Base-by-base conservation (phyloP, 2,888 invertebrate genomes). In the Drosophila merina region DNA sequence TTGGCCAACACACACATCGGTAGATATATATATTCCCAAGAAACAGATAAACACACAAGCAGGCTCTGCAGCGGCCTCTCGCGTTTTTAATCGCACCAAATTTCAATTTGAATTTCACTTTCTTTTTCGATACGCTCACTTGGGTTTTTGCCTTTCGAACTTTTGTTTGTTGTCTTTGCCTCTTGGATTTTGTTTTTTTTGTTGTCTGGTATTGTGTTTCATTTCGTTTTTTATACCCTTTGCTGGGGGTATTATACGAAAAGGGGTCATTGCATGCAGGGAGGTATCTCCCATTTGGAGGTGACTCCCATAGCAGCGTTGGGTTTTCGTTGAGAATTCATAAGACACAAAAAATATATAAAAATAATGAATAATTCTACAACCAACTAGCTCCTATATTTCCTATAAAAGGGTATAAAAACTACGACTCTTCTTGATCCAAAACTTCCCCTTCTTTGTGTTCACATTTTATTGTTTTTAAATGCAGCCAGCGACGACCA, bases 51-150 rank as follows among this genome's bases (percentile, higher is more conserved):
- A 31, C 42, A 20, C 10, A 30, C 48, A 74, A 58, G 69, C 28
- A 82, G 74, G 79, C 85, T 82, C 57, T 72, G 71, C 55, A 42
- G 57, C 14, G 69, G 74, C 77, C 74, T 76, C 82, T 78, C 73
- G 57, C 82, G 83, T 66, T 77, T 80, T 87, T 83, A 88, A 83
- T 88, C 82, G 82, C 88, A 85, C 83, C 86, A 88, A 84, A 81
- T 81, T 77, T 79, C 76, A 87, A 88, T 89, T 89, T 88, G 82
- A 89, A 90, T 89, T 89, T 89, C 89, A 89, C 89, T 90, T 89
- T 89, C 89, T 89, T 89, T 90, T 90, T 89, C 89, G 89, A 87
- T 90, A 83, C 90, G 88, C 86, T 86, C 82, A 77, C 85, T 87
- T 86, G 88, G 83, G 66, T 81, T 86, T 88, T 88, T 88, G 88